Base-by-base conservation (phyloP, 1,140 invertebrate species). In the Camponotus vicinus region DNA sequence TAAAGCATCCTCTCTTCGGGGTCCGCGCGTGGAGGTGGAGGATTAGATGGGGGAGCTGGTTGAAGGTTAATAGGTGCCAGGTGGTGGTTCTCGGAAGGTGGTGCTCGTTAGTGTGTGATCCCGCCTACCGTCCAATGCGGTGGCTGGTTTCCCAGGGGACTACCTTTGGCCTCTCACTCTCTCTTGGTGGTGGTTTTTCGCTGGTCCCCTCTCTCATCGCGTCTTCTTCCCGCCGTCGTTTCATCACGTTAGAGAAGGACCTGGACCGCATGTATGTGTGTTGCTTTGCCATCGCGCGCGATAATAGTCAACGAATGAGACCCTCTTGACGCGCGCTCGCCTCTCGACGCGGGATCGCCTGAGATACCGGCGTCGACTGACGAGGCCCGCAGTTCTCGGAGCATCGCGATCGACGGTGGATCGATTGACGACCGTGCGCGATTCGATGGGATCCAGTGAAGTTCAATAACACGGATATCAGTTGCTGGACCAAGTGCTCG, bases 41-140 rank as follows among this genome's bases (percentile, higher is more conserved):
- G 82, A 91, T 90, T 87, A 89, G 64, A 32, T 86, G 73, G 84
- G 84, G 57, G 86, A 85, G 84, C 80, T 57, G 80, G 86, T 80
- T 92, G 85, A 92, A 91, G 89, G 92, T 89, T 89, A 93, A 93
- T 92, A 93, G 91, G 90, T 90, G 92, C 73, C 82, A 89, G 90
- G 79, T 91, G 88, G 88, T 79, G 78, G 80, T 76, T 85, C 57
- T 83, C 67, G 86, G 90, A 91, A 92, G 91, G 93, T 94, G 93
- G 94, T 94, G 93, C 91, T 93, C 93, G 90, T 86, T 88, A 90
- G 86, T 87, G 79, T 85, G 78, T 34, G 89, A 93, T 90, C 93
- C 93, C 94, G 94, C 94, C 94, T 94, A 93, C 94, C 93, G 93
- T 93, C 94, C 94, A 95, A 94, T 95, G 86, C 92, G 93, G 92